These are phyloP conservation scores for Oncorhynchus masou DNA, from an alignment of 2,113 vertebrate genomes.

Conservation along the genomic window DNA sequence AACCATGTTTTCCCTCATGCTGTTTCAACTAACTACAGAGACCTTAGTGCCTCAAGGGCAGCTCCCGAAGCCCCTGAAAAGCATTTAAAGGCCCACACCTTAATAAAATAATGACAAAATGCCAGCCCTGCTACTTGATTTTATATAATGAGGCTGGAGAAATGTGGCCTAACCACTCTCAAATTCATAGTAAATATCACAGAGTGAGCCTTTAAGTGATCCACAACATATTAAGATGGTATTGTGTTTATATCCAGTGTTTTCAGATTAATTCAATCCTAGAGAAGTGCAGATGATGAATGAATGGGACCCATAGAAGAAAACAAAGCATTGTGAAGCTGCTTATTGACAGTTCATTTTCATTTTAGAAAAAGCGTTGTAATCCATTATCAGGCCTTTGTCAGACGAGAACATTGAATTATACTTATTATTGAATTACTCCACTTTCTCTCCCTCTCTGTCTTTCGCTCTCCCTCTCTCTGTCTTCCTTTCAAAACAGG, in stretches of 20 bases:
- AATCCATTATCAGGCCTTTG: not conserved
- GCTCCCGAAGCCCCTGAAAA: not conserved
- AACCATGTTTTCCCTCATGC: constrained; percentile 13
- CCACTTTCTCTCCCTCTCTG: not conserved
- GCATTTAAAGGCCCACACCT: not conserved
- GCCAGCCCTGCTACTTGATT: not conserved
- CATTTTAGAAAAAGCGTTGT: not conserved
- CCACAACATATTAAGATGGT: too few species aligned
- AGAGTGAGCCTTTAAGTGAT: too few species aligned
- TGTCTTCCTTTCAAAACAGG: constrained; percentile 10
- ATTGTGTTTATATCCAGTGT: too few species aligned
- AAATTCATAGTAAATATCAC: too few species aligned
- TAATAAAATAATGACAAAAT: not conserved
- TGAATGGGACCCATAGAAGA: not conserved
- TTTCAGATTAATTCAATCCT: too few species aligned
- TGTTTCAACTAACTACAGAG: constrained; percentile 6
- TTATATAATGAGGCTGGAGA: too few species aligned
- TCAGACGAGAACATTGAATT: not conserved
- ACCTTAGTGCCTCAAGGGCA: not conserved
- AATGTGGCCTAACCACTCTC: too few species aligned
- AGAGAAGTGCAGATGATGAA: too few species aligned
- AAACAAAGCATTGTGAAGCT: constrained; percentile 6
- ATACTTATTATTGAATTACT: constrained; percentile 12
- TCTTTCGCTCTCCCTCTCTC: not conserved
- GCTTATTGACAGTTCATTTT: not conserved